Evolutionary conservation across 2,797 vertebrate species (phyloP).

Genomic region (Podargus strigoides): DNA sequence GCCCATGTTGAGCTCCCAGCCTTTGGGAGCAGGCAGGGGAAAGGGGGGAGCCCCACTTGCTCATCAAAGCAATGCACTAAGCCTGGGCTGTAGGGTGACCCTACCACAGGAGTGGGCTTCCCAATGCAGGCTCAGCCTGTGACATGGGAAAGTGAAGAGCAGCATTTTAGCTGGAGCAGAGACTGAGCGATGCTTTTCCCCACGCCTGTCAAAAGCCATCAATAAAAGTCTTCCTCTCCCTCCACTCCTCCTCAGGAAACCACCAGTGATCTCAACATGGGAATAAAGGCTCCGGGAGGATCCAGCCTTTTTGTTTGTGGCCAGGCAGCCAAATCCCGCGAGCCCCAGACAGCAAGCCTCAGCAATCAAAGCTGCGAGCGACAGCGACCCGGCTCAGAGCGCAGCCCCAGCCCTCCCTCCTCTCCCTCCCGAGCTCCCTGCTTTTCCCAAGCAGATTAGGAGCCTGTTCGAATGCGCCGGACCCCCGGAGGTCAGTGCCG

Average conservation of each 20-base stretch:
- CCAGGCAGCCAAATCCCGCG: not conserved
- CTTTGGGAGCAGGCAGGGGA: not conserved
- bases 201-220: slow-evolving; percentile 23
- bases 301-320: not conserved
- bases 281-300: slow-evolving; percentile 38
- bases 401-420: slow-evolving; percentile 32
- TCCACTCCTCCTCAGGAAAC: not conserved
- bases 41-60: not conserved
- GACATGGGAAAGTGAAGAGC: not conserved
- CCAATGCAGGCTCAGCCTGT: not conserved
- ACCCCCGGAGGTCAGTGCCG: slow-evolving; percentile 19
- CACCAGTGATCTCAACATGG: not conserved
- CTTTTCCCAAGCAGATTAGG: slow-evolving; percentile 58
- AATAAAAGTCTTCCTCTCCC: slow-evolving; percentile 16
- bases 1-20: rapidly evolving
- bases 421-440: not conserved
- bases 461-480: slow-evolving; percentile 5
- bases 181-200: not conserved
- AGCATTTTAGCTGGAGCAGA: not conserved
- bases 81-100: not conserved
- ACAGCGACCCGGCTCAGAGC: not conserved
- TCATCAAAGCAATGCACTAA: not conserved
- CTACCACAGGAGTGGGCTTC: not conserved
- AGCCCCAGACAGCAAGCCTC: slow-evolving; percentile 14
- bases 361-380: slow-evolving; percentile 38